phyloP scores from a whole-genome alignment of 2,797 vertebrate genomes.

The Champsocephalus esox region DNA sequence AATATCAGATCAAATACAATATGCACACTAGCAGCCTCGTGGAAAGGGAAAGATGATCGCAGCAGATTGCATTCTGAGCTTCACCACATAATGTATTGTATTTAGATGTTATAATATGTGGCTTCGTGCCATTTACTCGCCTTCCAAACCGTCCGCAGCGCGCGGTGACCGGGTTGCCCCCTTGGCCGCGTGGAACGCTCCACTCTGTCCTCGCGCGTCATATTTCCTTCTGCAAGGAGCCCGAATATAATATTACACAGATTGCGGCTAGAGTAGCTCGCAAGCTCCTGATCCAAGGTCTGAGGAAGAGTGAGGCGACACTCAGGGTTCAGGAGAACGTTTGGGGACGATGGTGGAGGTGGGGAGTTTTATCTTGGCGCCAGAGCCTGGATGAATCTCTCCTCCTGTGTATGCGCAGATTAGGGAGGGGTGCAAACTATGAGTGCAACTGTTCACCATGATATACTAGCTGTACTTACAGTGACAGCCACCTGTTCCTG shows the following conservation, averaged over 20 bases:
- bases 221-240: constrained; percentile 62
- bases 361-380: constrained; percentile 24
- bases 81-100: not conserved
- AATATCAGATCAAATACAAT: not conserved
- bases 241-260: constrained; percentile 63
- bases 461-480: constrained; percentile 53
- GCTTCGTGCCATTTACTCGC: constrained; percentile 36
- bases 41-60: not conserved
- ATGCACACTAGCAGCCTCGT: not conserved
- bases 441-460: constrained; percentile 45
- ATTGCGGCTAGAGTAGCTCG: constrained; percentile 24
- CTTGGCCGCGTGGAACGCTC: constrained; percentile 43
- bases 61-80: not conserved
- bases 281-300: constrained; percentile 12
- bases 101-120: not conserved
- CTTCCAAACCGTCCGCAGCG: constrained; percentile 24
- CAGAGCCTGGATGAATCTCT: constrained; percentile 16
- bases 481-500: constrained; percentile 73
- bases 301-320: constrained; percentile 5
- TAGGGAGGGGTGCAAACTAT: constrained; percentile 40
- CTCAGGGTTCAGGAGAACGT: constrained; percentile 2
- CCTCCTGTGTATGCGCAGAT: constrained; percentile 13
- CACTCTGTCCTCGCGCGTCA: constrained; percentile 56
- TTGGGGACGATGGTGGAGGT: not conserved
- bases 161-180: constrained; percentile 13